phyloP scores from a whole-genome alignment of 1,140 invertebrate species.

The Neelides sp. region DNA sequence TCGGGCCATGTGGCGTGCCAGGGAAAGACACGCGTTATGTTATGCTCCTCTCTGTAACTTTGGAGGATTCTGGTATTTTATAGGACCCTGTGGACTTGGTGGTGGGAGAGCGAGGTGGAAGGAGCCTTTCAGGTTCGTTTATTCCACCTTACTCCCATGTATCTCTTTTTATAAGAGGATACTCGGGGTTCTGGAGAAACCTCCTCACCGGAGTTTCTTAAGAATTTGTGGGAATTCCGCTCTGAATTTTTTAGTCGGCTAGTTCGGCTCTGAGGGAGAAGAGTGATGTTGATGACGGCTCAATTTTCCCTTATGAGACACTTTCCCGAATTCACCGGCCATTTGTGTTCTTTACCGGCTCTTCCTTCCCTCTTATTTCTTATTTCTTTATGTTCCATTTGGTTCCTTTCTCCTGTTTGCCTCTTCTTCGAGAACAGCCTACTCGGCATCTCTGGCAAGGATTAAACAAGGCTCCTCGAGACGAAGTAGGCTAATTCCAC shows the following conservation, averaged over 20 bases:
- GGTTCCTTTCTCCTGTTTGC: too few relatives aligned
- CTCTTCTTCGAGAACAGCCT: too few relatives aligned
- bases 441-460: too few relatives aligned
- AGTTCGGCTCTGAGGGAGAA: constrained; percentile 3
- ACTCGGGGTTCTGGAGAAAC: not conserved
- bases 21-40: too few relatives aligned
- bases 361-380: too few relatives aligned
- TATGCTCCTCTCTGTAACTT: too few relatives aligned
- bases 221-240: constrained; percentile 25
- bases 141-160: not conserved
- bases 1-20: not conserved
- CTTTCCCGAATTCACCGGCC: too few relatives aligned
- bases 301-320: too few relatives aligned
- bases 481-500: too few relatives aligned
- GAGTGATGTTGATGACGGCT: constrained; percentile 17
- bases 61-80: constrained; percentile 22
- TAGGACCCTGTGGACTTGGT: constrained; percentile 22
- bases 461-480: too few relatives aligned
- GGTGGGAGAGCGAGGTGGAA: not conserved
- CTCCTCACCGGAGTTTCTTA: constrained; percentile 25
- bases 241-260: constrained; percentile 13
- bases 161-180: not conserved
- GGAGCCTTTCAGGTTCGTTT: not conserved
- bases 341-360: too few relatives aligned
- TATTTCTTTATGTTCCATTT: too few relatives aligned